A percentile compares a stretch with the other conserved stretches of the same genome.
Evolutionary conservation across 2,113 vertebrate species (phyloP).

Genomic region (Aleadryas rufinucha): DNA sequence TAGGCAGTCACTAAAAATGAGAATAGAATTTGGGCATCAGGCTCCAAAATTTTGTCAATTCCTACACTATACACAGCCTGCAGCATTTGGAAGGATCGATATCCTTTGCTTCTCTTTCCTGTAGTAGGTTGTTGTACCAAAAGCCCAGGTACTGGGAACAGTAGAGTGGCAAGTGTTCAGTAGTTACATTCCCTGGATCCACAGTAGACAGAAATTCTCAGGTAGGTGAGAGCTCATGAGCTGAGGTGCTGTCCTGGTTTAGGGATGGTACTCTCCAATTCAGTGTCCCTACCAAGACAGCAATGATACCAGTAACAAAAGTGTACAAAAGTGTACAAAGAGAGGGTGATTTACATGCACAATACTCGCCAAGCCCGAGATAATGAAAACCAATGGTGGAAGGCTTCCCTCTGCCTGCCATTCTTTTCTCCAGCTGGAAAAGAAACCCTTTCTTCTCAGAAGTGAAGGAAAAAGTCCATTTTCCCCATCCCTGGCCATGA

Average conservation of each 20-base stretch:
- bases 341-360: neutral
- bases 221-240: neutral
- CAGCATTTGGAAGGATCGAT: neutral
- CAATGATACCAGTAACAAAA: neutral
- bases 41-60: neutral
- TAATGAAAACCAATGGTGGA: neutral
- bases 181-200: neutral
- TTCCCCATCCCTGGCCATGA: neutral
- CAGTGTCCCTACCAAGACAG: neutral
- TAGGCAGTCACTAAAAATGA: neutral
- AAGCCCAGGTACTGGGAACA: neutral
- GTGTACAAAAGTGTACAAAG: too few relatives aligned
- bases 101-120: neutral
- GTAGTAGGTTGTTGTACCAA: neutral
- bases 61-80: neutral
- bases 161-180: neutral
- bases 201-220: neutral
- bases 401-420: neutral
- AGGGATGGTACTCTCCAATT: neutral
- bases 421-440: rapidly evolving
- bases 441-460: neutral
- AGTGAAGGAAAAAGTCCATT: neutral
- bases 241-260: neutral
- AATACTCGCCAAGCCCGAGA: rapidly evolving
- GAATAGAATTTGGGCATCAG: neutral